phyloP scores from a whole-genome alignment of 2,797 vertebrate genomes.

The Pangasius djambal region DNA sequence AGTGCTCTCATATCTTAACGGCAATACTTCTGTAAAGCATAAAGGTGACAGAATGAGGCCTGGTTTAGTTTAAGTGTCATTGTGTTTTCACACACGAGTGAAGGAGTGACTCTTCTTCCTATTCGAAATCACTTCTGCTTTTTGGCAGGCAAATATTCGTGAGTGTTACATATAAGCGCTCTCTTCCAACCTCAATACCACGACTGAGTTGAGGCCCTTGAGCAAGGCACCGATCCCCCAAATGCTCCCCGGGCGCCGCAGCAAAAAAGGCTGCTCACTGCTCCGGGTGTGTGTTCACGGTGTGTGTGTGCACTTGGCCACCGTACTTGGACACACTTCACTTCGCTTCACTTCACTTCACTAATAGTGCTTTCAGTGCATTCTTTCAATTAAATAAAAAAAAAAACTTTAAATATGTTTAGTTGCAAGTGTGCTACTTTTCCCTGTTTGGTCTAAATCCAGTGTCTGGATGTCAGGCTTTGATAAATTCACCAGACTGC shows the following conservation, averaged over 20 bases:
- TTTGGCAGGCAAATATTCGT: neutral
- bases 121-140: slow-evolving; percentile 8
- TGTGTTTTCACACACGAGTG: too few relatives aligned
- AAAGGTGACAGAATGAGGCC: neutral
- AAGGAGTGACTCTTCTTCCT: neutral
- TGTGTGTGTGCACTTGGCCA: too few relatives aligned
- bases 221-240: too few relatives aligned
- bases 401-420: neutral
- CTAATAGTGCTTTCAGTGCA: too few relatives aligned
- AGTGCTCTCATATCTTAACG: neutral
- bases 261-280: too few relatives aligned
- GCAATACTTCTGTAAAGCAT: neutral
- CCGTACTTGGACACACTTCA: too few relatives aligned
- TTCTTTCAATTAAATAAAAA: too few relatives aligned
- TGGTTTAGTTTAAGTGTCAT: neutral
- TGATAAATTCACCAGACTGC: neutral
- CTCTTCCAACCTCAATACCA: too few relatives aligned
- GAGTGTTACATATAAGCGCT: neutral
- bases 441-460: neutral
- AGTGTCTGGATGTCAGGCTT: neutral
- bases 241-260: too few relatives aligned
- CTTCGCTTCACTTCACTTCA: too few relatives aligned
- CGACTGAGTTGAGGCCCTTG: too few relatives aligned
- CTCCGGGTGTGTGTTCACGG: too few relatives aligned
- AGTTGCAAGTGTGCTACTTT: neutral